Percentiles rank a stretch among this genome's conserved stretches.
These are phyloP conservation scores for Cephus pygmeus DNA, from an alignment of 2,888 invertebrate species.

Conservation along the genomic window DNA sequence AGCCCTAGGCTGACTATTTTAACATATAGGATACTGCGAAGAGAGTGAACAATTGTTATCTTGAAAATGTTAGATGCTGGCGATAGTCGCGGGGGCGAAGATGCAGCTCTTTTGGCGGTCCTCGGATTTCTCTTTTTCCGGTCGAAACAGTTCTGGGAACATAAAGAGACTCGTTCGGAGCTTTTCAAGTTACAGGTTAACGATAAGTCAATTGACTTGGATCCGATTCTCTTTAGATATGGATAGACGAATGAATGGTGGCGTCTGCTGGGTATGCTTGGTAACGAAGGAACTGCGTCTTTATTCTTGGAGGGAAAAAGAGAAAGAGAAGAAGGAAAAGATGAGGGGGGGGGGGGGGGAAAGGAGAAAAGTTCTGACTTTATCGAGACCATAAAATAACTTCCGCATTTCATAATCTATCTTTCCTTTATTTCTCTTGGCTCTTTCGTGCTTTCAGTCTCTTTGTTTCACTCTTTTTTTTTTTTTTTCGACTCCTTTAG, in stretches of 20 bases:
- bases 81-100: background rate
- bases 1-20: background rate
- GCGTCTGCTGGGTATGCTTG: slow-evolving; percentile 24
- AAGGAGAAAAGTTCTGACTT: background rate
- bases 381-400: background rate
- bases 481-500: slow-evolving; percentile 3
- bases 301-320: slow-evolving; percentile 14
- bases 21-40: background rate
- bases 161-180: background rate
- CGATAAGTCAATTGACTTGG: background rate
- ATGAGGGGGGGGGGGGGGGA: too few relatives aligned
- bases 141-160: background rate
- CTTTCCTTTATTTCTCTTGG: slow-evolving; percentile 20
- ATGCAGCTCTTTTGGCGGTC: background rate
- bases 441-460: background rate
- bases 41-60: background rate
- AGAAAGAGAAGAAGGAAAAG: background rate
- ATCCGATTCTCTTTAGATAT: background rate
- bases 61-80: background rate
- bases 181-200: background rate
- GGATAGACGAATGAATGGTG: slow-evolving; percentile 19
- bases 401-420: slow-evolving; percentile 29
- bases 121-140: background rate
- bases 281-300: slow-evolving; percentile 31
- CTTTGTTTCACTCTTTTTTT: background rate